These are phyloP conservation scores for Thunnus albacares DNA, from an alignment of 2,797 vertebrate species.

Conservation along the genomic window DNA sequence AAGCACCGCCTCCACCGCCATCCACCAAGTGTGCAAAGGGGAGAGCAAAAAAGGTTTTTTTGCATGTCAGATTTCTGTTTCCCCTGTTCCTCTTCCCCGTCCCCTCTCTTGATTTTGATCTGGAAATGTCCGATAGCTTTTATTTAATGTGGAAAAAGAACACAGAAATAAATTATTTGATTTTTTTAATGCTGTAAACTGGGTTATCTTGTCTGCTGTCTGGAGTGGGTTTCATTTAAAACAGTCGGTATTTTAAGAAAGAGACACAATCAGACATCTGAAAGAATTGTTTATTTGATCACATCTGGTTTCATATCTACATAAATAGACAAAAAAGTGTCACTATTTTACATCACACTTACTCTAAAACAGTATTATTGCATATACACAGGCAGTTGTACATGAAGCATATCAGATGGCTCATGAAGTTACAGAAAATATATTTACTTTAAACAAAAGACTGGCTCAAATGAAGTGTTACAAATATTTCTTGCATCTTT, in stretches of 20 bases:
- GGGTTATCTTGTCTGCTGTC: conserved; percentile 67
- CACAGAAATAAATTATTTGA: conserved; percentile 87
- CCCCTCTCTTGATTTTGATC: conserved; percentile 75
- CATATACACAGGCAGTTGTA: conserved; percentile 70
- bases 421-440: conserved; percentile 42
- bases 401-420: conserved; percentile 52
- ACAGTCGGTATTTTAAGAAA: not conserved
- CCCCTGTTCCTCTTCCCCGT: conserved; percentile 55
- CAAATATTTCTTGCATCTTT: conserved; percentile 5
- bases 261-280: conserved; percentile 44
- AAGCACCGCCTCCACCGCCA: conserved; percentile 31
- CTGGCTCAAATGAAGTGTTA: conserved; percentile 1
- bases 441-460: conserved; percentile 35
- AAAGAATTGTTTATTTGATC: conserved; percentile 69
- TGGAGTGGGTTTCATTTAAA: conserved; percentile 33
- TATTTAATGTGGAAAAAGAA: conserved; percentile 86
- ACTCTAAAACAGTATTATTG: conserved; percentile 65
- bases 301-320: conserved; percentile 66
- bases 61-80: conserved; percentile 80
- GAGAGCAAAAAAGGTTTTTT: conserved; percentile 60
- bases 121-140: conserved; percentile 84
- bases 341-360: conserved; percentile 66
- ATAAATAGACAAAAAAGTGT: conserved; percentile 54
- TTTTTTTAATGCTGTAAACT: conserved; percentile 82
- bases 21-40: conserved; percentile 50